Conservation (phyloP, 2,888 invertebrate species). For the Thecocarcelia acutangulata region DNA sequence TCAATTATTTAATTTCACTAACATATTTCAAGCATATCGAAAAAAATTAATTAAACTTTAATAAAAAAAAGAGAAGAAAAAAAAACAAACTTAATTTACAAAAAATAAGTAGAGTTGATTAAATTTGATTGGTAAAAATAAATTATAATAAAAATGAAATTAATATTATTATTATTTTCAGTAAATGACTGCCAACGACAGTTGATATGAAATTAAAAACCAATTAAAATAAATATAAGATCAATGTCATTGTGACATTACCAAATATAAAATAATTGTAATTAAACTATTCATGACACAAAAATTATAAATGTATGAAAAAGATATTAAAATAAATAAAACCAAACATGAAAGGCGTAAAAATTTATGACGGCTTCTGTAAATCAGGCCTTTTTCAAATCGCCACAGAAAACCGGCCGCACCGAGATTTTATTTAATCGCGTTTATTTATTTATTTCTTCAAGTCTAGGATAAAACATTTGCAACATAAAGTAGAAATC, state of each 20-base stretch:
- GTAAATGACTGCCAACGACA: conserved; percentile 53
- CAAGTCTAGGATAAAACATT: too few relatives aligned
- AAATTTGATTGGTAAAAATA: conserved; percentile 33
- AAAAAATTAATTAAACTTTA: conserved; percentile 2
- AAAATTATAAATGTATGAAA: conserved; percentile 25
- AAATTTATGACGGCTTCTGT: too few relatives aligned
- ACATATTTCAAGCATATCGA: too few relatives aligned
- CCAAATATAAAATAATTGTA: conserved; percentile 52
- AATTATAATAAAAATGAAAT: conserved; percentile 1
- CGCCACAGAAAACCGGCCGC: too few relatives aligned
- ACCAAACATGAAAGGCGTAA: neutral
- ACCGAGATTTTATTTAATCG: too few relatives aligned
- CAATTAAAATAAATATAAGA: conserved; percentile 64
- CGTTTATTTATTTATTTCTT: too few relatives aligned
- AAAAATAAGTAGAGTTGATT: conserved; percentile 33
- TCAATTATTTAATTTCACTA: too few relatives aligned
- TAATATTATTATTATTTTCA: conserved; percentile 39
- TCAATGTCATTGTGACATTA: conserved; percentile 62
- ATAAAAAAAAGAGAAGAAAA: conserved; percentile 7
- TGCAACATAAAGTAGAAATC: too few relatives aligned
- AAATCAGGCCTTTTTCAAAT: too few relatives aligned
- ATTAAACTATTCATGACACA: conserved; percentile 62
- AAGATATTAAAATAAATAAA: conserved; percentile 3
- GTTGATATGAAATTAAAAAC: conserved; percentile 62
- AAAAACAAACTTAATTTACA: conserved; percentile 32